These are phyloP conservation scores for Ophonus ardosiacus DNA, from an alignment of 2,888 invertebrate species.

Conservation along the genomic window DNA sequence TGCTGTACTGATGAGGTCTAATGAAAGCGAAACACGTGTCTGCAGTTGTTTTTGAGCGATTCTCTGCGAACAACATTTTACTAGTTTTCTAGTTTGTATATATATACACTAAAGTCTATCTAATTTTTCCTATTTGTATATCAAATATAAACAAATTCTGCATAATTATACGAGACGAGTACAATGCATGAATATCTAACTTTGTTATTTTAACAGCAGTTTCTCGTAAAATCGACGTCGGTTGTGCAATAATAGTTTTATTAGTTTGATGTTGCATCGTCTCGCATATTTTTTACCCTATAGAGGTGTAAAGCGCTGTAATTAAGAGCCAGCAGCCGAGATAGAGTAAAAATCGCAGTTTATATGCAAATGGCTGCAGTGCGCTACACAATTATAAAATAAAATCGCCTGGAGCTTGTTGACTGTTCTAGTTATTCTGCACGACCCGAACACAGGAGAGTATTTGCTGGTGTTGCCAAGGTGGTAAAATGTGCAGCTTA, in stretches of 20 bases:
- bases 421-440: slow-evolving; percentile 55
- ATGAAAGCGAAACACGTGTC: too few relatives aligned
- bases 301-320: slow-evolving; percentile 44
- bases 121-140: not conserved
- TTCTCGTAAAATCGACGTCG: slow-evolving; percentile 9
- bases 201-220: not conserved
- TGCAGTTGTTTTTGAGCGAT: too few relatives aligned
- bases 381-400: slow-evolving; percentile 59
- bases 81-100: too few relatives aligned
- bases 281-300: slow-evolving; percentile 22
- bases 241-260: slow-evolving; percentile 30
- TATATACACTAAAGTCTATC: not conserved
- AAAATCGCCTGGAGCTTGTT: slow-evolving; percentile 42
- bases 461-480: not conserved
- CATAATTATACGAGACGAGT: not conserved
- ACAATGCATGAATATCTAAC: not conserved
- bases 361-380: slow-evolving; percentile 55
- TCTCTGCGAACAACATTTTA: too few relatives aligned
- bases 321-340: slow-evolving; percentile 41
- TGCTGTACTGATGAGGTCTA: too few relatives aligned
- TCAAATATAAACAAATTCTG: not conserved
- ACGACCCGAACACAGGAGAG: not conserved
- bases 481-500: not conserved
- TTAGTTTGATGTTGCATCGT: slow-evolving; percentile 17
- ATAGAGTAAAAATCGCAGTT: slow-evolving; percentile 60